A percentile compares a stretch with the other conserved stretches of the same genome.
Evolutionary conservation across 2,113 vertebrate genomes (phyloP).

Genomic region (Pardalotus punctatus): DNA sequence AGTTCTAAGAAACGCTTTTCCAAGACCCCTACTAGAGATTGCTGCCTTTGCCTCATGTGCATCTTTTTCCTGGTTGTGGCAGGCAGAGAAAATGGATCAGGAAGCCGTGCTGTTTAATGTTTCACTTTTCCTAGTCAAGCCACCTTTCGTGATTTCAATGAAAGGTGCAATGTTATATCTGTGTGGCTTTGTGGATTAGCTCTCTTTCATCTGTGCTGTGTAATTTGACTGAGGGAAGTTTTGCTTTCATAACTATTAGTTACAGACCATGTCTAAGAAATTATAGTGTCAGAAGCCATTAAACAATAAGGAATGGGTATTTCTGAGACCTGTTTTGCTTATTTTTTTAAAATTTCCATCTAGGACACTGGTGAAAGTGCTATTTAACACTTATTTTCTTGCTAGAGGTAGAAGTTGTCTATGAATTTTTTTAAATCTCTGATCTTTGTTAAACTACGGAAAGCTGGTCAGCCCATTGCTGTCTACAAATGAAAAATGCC

Average conservation of each 20-base stretch:
- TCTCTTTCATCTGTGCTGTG: neutral
- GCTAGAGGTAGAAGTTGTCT: neutral
- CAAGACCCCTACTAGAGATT: neutral
- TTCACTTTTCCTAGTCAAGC: neutral
- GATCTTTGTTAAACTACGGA: neutral
- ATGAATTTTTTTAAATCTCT: neutral
- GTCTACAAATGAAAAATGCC: neutral
- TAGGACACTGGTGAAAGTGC: neutral
- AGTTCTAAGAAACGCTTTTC: neutral
- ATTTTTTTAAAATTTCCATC: neutral
- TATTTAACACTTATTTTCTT: neutral
- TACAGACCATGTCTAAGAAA: neutral
- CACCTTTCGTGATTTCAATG: neutral
- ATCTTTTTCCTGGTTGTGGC: neutral
- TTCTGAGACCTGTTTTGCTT: neutral
- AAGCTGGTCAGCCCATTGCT: neutral
- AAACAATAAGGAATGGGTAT: neutral
- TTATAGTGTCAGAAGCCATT: neutral
- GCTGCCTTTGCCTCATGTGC: neutral
- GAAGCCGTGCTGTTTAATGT: neutral
- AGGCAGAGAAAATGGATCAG: neutral
- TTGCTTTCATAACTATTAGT: neutral
- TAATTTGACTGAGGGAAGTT: slow-evolving; percentile 21
- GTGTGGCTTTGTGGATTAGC: neutral
- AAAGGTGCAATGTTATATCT: neutral